Percentiles rank a stretch among this genome's conserved stretches.
phyloP scores from a whole-genome alignment of 2,113 vertebrate genomes.

The Neoarius graeffei region DNA sequence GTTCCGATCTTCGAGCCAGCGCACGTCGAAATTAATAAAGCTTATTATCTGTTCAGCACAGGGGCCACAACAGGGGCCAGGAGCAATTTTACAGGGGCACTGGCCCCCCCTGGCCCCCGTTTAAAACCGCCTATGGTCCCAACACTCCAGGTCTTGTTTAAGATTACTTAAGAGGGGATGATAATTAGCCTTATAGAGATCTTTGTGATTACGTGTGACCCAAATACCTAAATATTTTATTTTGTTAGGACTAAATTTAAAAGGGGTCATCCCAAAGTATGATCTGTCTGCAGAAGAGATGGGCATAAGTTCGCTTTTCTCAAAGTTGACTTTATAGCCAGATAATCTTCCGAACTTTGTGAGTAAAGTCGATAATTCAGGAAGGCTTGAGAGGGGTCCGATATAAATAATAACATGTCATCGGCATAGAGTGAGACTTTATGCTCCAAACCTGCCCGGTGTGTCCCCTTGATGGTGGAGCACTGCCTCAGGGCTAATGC shows the following conservation, averaged over 20 bases:
- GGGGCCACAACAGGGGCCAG: too few species aligned
- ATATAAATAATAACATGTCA: background rate
- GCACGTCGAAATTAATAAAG: too few species aligned
- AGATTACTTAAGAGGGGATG: background rate
- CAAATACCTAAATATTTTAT: conserved; percentile 18
- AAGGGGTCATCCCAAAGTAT: background rate
- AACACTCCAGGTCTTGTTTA: background rate
- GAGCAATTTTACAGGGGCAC: too few species aligned
- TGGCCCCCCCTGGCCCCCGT: too few species aligned
- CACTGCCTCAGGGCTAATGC: too few species aligned
- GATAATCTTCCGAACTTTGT: background rate
- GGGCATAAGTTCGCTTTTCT: conserved; percentile 13
- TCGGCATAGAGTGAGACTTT: background rate
- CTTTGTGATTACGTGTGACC: background rate
- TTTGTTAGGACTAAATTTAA: conserved; percentile 22
- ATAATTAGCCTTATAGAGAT: background rate
- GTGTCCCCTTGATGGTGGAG: too few species aligned
- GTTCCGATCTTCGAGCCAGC: too few species aligned
- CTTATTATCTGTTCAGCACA: too few species aligned
- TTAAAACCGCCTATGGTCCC: too few species aligned
- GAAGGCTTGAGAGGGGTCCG: background rate
- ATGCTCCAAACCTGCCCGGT: too few species aligned
- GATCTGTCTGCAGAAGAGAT: background rate
- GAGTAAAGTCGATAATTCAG: background rate
- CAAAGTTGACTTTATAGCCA: conserved; percentile 34